These are phyloP conservation scores for Amblyraja radiata DNA, from an alignment of 2,797 vertebrate species.

Conservation along the genomic window DNA sequence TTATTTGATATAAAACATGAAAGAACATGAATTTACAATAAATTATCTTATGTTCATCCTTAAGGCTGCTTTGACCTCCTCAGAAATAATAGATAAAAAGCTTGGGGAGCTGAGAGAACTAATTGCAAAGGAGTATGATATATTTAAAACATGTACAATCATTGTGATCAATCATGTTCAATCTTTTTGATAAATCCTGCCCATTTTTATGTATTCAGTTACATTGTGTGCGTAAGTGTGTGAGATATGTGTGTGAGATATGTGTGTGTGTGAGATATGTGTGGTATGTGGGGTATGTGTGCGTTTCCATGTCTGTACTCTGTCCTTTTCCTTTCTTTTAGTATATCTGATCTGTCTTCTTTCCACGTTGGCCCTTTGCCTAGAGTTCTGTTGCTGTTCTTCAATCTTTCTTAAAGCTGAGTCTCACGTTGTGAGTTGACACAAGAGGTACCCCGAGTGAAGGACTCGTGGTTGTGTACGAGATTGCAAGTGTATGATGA, in stretches of 20 bases:
- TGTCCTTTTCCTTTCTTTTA: not conserved
- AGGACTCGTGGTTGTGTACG: no score
- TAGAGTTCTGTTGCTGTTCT: not conserved
- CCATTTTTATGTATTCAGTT: not conserved
- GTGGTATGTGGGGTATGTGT: no score
- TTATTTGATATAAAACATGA: not conserved
- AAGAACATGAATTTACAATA: not conserved
- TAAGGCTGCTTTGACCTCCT: not conserved
- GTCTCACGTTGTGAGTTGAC: no score
- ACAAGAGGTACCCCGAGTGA: no score
- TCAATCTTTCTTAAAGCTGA: not conserved
- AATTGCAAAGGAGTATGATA: not conserved
- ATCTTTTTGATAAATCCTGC: not conserved
- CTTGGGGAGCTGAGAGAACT: not conserved
- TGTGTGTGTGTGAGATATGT: no score
- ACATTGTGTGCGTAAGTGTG: not conserved
- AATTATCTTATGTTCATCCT: not conserved
- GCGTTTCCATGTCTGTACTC: not conserved
- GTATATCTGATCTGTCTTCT: not conserved
- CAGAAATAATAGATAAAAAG: not conserved
- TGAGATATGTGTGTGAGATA: no score
- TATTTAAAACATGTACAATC: not conserved
- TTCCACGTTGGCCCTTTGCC: not conserved
- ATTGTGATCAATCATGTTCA: not conserved
- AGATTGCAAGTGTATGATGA: no score